Evolutionary conservation across 2,888 invertebrate genomes (phyloP).

Genomic region (Dicycla oo): DNA sequence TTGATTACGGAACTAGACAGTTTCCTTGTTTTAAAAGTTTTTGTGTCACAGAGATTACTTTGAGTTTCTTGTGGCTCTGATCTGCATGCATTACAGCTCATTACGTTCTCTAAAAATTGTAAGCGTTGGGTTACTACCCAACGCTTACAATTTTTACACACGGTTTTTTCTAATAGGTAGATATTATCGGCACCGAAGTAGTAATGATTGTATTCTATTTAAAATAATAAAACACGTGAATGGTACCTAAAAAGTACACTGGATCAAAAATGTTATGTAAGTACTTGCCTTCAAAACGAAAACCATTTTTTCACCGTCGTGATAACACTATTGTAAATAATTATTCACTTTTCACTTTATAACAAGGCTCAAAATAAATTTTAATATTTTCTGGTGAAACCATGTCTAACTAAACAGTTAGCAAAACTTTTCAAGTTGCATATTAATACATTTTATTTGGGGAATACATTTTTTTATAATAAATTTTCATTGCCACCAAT

Average conservation of each 20-base stretch:
- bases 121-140: neutral
- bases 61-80: constrained; percentile 37
- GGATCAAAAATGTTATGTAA: neutral
- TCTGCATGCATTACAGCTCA: constrained; percentile 33
- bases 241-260: neutral
- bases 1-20: constrained; percentile 43
- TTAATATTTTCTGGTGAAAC: too few species aligned
- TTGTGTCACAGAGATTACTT: constrained; percentile 36
- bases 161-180: neutral
- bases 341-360: neutral
- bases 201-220: neutral
- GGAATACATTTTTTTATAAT: neutral
- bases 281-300: too few species aligned
- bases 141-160: too few species aligned
- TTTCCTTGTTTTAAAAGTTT: constrained; percentile 51
- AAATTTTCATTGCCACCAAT: neutral
- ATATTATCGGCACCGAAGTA: neutral
- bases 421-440: neutral
- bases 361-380: neutral
- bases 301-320: neutral
- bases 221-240: neutral
- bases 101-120: constrained; percentile 19
- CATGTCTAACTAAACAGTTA: neutral
- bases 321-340: too few species aligned
- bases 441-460: neutral